Base-by-base conservation (phyloP, 2,113 vertebrate genomes). In the Phoxinus phoxinus region DNA sequence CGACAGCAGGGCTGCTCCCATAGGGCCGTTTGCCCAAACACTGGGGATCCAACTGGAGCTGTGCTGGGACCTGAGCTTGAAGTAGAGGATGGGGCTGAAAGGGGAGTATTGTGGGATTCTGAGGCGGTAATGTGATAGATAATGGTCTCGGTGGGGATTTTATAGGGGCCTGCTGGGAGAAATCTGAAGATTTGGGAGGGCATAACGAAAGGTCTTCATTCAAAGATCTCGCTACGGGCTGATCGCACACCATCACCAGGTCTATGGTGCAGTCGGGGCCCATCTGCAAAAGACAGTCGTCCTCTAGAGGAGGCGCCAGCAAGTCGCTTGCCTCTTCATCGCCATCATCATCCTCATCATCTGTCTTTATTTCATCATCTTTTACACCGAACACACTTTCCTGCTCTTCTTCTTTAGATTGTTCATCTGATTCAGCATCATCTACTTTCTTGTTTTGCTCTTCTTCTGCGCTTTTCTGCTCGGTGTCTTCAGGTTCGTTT, bases 151-250 rank as follows among this genome's bases (percentile, higher is more conserved):
- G 59, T 71, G 87, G 65, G 44, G 76, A 86, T 72, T 72, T 53
- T 19, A 78, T 35, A 23, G 61, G 41, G n/a, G 35, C 46, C 53
- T 84, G 87, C 3, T 48, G 74, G 74, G 84, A 84, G 61, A 59
- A 59, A 37, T 51, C 79, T 84, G 30, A 63, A 73, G 84, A 35
- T 32, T 79, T 89, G 13, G 72, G 51, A 11, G 78, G 73, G 71
- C 88, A 89, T 23, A 89, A 67, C 53, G 84, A 51, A 44, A 85
- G 83, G 37, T 87, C 85, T 13, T 87, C 82, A 11, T 86, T 84
- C 44, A 83, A 67, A 75, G 76, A 87, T 19, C 76, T 4, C 1
- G 81, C 88, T 21, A 46, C 87, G 32, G 87, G 63, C 6, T 77
- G 63, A 27, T 86, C 91, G 72, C 90, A 89, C 0, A 21, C 80